Evolutionary conservation across 2,888 invertebrate species (phyloP).

Genomic region (Leistus spinibarbis): DNA sequence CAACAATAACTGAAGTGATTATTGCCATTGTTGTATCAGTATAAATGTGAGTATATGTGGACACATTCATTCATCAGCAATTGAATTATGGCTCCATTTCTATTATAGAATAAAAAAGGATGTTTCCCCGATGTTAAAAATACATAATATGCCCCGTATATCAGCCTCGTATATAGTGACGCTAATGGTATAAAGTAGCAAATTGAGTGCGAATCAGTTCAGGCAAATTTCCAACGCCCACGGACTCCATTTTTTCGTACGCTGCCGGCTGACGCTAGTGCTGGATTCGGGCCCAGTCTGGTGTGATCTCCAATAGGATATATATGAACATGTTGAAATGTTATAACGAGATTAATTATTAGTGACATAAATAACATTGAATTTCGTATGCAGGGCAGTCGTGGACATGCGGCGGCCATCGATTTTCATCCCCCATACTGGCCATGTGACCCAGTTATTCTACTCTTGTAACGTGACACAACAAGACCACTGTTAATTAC

Average conservation of each 20-base stretch:
- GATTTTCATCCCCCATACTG: constrained; percentile 15
- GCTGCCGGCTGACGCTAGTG: neutral
- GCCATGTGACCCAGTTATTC: constrained; percentile 21
- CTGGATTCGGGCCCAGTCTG: too few relatives aligned
- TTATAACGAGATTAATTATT: constrained; percentile 30
- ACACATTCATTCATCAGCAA: too few relatives aligned
- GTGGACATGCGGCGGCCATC: constrained; percentile 26
- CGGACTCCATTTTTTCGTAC: neutral
- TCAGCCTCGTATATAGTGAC: neutral
- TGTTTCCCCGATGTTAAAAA: neutral
- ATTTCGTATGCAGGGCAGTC: constrained; percentile 20
- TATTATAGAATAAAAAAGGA: neutral
- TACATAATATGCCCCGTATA: neutral
- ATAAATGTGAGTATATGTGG: constrained; percentile 14
- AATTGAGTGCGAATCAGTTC: neutral
- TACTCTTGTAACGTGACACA: constrained; percentile 31
- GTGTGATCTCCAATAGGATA: neutral
- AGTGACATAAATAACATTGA: constrained; percentile 27
- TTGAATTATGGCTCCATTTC: too few relatives aligned
- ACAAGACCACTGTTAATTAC: constrained; percentile 32
- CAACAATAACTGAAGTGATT: too few relatives aligned
- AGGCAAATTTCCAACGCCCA: neutral
- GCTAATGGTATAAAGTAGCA: neutral
- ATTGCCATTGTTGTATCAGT: too few relatives aligned
- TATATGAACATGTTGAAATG: constrained; percentile 26